Conservation (phyloP, 2,113 vertebrate genomes). For the Trachemys scripta region DNA sequence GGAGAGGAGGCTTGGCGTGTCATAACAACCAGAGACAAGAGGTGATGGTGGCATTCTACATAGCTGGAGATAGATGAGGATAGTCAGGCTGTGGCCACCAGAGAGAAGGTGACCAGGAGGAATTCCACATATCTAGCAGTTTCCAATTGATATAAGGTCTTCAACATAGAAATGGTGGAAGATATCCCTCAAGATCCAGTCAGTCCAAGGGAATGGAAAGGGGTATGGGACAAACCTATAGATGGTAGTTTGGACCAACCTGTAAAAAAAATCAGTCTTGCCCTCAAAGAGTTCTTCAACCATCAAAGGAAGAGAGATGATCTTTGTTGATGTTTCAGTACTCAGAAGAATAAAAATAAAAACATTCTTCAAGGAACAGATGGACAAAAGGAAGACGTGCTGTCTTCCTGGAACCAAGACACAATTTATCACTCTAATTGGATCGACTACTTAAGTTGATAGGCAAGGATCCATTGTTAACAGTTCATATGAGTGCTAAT, state of each 20-base stretch:
- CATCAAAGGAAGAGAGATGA: neutral
- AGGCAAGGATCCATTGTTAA: neutral
- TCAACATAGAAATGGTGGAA: neutral
- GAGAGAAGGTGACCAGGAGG: neutral
- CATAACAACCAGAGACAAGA: neutral
- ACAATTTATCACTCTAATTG: neutral
- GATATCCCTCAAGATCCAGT: neutral
- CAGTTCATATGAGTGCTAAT: neutral
- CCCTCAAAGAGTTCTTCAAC: neutral
- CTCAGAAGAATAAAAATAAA: neutral
- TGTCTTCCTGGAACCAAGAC: neutral
- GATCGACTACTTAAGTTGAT: neutral
- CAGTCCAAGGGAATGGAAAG: neutral
- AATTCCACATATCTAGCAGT: neutral
- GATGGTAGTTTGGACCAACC: neutral
- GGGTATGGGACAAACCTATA: neutral
- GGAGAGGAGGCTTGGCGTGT: neutral
- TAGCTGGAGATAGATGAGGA: neutral
- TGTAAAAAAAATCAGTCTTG: neutral
- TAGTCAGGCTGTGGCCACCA: neutral
- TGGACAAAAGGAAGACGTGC: neutral
- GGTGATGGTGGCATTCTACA: neutral
- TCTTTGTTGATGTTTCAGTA: neutral
- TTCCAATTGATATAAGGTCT: neutral
- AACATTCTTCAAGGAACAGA: neutral